A percentile compares a stretch with the other conserved stretches of the same genome.
These are phyloP conservation scores for Crenuchus spilurus DNA, from an alignment of 2,797 vertebrate species.

Conservation along the genomic window DNA sequence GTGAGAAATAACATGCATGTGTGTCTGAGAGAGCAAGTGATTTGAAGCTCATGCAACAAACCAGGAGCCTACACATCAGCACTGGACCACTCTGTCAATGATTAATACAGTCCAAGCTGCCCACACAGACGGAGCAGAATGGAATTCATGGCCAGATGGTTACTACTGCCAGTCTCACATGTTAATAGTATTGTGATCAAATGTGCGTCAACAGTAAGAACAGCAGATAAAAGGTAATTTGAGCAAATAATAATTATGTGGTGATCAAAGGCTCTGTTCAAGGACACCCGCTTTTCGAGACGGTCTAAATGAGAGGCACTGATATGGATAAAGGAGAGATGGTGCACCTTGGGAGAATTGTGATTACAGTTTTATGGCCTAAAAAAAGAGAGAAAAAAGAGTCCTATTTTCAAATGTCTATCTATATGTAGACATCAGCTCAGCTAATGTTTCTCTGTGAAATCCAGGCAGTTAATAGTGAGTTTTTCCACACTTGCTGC, in stretches of 20 bases:
- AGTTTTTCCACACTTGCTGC: no score
- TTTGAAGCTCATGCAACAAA: conserved; percentile 14
- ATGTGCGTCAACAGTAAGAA: background rate
- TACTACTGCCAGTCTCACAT: conserved; percentile 28
- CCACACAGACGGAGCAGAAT: conserved; percentile 17
- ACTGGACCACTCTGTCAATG: conserved; percentile 31
- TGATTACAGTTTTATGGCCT: background rate
- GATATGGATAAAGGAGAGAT: background rate
- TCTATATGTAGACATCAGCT: no score
- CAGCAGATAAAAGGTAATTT: background rate
- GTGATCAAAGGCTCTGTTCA: background rate
- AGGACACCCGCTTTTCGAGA: background rate
- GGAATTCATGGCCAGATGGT: conserved; percentile 43
- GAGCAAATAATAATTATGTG: background rate
- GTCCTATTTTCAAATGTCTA: background rate
- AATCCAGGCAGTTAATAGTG: no score
- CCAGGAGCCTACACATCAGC: conserved; percentile 18
- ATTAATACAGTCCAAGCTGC: conserved; percentile 37
- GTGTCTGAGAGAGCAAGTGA: conserved; percentile 1
- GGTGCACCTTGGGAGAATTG: background rate
- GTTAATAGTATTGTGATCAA: conserved; percentile 30
- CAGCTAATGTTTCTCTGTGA: no score
- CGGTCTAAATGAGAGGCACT: background rate
- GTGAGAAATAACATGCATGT: background rate
- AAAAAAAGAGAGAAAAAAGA: background rate